Percentiles rank a stretch among this genome's conserved stretches.
Evolutionary conservation across 2,113 vertebrate species (phyloP).

Genomic region (Eulemur macaco): DNA sequence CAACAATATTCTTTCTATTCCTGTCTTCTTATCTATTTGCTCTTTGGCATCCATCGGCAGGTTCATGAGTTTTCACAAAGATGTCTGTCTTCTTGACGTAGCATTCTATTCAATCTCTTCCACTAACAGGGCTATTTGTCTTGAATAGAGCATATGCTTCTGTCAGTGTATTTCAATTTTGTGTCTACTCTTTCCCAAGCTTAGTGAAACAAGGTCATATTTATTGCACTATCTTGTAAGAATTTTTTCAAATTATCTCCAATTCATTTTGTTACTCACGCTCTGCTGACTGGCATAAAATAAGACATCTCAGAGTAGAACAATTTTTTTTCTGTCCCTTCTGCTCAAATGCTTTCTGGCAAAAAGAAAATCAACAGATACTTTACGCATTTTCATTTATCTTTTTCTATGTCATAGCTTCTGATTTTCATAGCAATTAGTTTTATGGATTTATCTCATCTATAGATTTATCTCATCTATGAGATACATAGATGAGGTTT

Average conservation of each 20-base stretch:
- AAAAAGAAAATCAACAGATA: neutral
- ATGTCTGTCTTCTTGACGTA: slow-evolving; percentile 25
- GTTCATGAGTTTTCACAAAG: neutral
- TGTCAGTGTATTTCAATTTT: slow-evolving; percentile 56
- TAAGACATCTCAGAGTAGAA: slow-evolving; percentile 42
- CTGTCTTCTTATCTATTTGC: neutral
- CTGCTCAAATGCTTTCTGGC: slow-evolving; percentile 12
- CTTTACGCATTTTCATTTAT: neutral
- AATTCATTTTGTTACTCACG: slow-evolving; percentile 60
- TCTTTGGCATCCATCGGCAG: neutral
- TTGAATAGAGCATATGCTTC: slow-evolving; percentile 26
- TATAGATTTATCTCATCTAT: neutral
- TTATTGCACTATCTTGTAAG: slow-evolving; percentile 51
- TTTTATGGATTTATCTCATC: neutral
- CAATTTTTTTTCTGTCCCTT: neutral
- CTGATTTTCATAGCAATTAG: neutral
- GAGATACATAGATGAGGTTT: neutral
- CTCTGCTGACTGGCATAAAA: slow-evolving; percentile 39
- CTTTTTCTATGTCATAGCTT: neutral
- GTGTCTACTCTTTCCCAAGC: slow-evolving; percentile 38
- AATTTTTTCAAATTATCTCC: slow-evolving; percentile 60
- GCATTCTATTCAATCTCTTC: neutral
- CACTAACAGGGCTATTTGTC: slow-evolving; percentile 30
- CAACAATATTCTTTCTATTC: neutral
- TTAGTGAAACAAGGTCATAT: slow-evolving; percentile 53